Evolutionary conservation across 2,888 invertebrate species (phyloP).

Genomic region (Lissocephala sabroskyi): DNA sequence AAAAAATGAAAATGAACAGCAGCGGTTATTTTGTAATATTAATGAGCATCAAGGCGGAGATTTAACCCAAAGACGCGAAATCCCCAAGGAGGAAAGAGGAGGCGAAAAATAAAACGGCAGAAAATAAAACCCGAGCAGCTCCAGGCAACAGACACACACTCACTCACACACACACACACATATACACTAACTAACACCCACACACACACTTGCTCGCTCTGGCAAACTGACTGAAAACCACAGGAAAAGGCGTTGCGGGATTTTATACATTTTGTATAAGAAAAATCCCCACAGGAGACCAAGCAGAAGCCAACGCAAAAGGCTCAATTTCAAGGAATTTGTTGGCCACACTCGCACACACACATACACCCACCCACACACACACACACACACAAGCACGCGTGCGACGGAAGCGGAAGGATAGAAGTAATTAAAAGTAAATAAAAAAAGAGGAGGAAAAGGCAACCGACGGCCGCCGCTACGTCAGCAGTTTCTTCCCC

Average conservation of each 20-base stretch:
- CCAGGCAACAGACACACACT: too few relatives aligned
- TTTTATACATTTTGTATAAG: constrained; percentile 30
- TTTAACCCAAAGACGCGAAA: neutral
- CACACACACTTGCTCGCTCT: too few relatives aligned
- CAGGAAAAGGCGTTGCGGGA: constrained; percentile 16
- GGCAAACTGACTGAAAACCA: too few relatives aligned
- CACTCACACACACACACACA: too few relatives aligned
- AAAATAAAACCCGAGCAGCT: too few relatives aligned
- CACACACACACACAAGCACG: constrained; percentile 13
- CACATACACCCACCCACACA: constrained; percentile 12
- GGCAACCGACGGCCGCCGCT: constrained; percentile 6
- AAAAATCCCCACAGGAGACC: constrained; percentile 22
- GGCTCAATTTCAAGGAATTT: constrained; percentile 34
- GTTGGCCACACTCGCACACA: constrained; percentile 3
- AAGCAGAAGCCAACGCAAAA: constrained; percentile 6
- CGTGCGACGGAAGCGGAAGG: constrained; percentile 16
- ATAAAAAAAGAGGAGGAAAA: too few relatives aligned
- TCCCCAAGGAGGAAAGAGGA: neutral
- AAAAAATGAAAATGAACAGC: too few relatives aligned
- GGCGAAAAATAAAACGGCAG: neutral
- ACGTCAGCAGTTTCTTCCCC: neutral
- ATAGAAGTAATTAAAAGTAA: constrained; percentile 36
- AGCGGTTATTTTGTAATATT: neutral
- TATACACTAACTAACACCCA: too few relatives aligned
- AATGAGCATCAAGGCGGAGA: neutral